These are phyloP conservation scores for Coenonympha arcania DNA, from an alignment of 2,888 invertebrate species.

Conservation along the genomic window DNA sequence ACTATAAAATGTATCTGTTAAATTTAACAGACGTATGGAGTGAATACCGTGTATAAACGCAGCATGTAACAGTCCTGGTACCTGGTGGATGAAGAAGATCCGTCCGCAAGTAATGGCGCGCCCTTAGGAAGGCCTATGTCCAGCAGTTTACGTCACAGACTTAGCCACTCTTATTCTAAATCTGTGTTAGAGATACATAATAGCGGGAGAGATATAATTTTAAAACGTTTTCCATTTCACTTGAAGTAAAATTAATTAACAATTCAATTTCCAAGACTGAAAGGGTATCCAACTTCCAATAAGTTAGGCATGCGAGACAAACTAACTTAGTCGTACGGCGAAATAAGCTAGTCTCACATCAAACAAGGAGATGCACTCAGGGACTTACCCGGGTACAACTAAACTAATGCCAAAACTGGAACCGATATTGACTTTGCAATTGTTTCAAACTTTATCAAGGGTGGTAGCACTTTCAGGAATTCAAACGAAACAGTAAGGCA, in stretches of 20 bases:
- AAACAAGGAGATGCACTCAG: slow-evolving; percentile 70
- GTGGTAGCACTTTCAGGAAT: slow-evolving; percentile 10
- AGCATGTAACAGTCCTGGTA: too few species aligned
- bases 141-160: too few species aligned
- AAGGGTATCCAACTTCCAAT: slow-evolving; percentile 18
- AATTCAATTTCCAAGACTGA: slow-evolving; percentile 20
- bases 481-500: background rate
- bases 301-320: slow-evolving; percentile 9
- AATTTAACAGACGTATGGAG: too few species aligned
- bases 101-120: too few species aligned
- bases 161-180: too few species aligned
- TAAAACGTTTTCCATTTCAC: too few species aligned
- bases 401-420: slow-evolving; percentile 58
- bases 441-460: background rate
- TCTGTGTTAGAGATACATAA: too few species aligned
- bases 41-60: too few species aligned
- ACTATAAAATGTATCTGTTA: too few species aligned
- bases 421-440: slow-evolving; percentile 19
- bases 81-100: too few species aligned
- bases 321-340: slow-evolving; percentile 21
- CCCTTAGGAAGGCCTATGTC: too few species aligned
- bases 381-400: slow-evolving; percentile 42
- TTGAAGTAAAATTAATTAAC: slow-evolving; percentile 11
- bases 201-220: too few species aligned
- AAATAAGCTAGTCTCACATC: slow-evolving; percentile 65